A percentile compares a stretch with the other conserved stretches of the same genome.
Evolutionary conservation across 2,888 invertebrate genomes (phyloP).

Genomic region (Tetragonisca angustula): DNA sequence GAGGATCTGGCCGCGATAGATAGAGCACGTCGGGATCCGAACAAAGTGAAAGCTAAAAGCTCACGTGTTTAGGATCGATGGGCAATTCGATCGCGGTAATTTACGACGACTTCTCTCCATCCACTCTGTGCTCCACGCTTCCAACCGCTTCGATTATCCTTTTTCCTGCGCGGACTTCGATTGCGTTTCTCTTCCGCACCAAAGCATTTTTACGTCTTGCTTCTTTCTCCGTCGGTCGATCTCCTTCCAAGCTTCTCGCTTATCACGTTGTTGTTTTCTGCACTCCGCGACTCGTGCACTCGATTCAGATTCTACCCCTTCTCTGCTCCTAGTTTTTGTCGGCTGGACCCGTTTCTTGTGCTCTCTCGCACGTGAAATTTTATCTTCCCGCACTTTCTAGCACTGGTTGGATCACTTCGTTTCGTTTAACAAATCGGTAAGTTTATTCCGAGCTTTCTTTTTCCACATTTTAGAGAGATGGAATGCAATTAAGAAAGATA

Average conservation of each 20-base stretch:
- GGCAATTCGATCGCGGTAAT: slow-evolving; percentile 71
- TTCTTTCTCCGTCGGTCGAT: slow-evolving; percentile 1
- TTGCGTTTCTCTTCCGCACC: slow-evolving; percentile 73
- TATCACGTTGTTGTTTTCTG: slow-evolving; percentile 18
- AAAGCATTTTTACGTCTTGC: slow-evolving; percentile 62
- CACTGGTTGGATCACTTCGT: neutral
- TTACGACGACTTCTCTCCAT: slow-evolving; percentile 70
- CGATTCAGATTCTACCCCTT: neutral
- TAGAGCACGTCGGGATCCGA: slow-evolving; percentile 46
- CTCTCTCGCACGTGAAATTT: slow-evolving; percentile 4
- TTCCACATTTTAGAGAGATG: no score
- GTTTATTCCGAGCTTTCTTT: neutral
- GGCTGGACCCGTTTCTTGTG: no score
- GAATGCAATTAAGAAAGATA: no score
- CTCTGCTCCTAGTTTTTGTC: neutral
- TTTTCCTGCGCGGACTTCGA: slow-evolving; percentile 73
- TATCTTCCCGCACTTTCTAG: neutral
- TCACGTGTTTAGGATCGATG: slow-evolving; percentile 75
- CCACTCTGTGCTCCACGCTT: slow-evolving; percentile 7
- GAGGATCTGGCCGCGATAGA: slow-evolving; percentile 46
- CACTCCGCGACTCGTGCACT: slow-evolving; percentile 12
- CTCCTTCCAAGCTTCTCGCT: slow-evolving; percentile 12
- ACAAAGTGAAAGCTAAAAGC: slow-evolving; percentile 70
- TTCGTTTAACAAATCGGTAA: neutral
- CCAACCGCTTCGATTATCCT: slow-evolving; percentile 36